Percentiles rank a stretch among this genome's conserved stretches.
phyloP scores from a whole-genome alignment of 2,888 invertebrate genomes.

The Plusia festucae region DNA sequence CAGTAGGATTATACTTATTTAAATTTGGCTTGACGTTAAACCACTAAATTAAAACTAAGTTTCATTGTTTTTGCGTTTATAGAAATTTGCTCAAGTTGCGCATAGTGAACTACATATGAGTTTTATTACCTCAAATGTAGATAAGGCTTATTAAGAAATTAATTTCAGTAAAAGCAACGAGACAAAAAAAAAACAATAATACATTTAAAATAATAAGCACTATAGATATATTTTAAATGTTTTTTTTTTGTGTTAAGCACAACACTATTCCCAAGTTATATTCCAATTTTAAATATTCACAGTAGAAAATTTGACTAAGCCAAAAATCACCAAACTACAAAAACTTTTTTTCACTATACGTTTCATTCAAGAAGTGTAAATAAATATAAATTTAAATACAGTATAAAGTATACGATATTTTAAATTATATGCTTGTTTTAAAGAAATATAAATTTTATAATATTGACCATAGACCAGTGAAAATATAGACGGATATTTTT shows the following conservation, averaged over 20 bases:
- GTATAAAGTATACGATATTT: constrained; percentile 23
- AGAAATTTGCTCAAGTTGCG: constrained; percentile 43
- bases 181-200: background rate
- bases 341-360: background rate
- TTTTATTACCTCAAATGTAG: constrained; percentile 32
- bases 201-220: background rate
- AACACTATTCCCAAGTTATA: background rate
- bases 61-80: constrained; percentile 30
- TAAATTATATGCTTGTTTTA: constrained; percentile 1
- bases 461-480: background rate
- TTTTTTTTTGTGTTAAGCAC: too few relatives aligned
- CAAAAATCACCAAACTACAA: constrained; percentile 1
- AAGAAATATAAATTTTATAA: background rate
- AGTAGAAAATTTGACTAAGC: background rate
- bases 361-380: background rate
- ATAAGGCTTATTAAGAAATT: constrained; percentile 16
- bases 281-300: background rate
- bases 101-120: constrained; percentile 17
- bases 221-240: too few relatives aligned
- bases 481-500: background rate
- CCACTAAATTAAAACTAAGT: constrained; percentile 16
- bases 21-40: constrained; percentile 54
- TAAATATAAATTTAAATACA: constrained; percentile 10
- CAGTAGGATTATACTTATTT: constrained; percentile 57
- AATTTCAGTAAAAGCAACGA: constrained; percentile 10